Evolutionary conservation across 2,797 vertebrate species (phyloP).

Genomic region (Petrocephalus sullivani): DNA sequence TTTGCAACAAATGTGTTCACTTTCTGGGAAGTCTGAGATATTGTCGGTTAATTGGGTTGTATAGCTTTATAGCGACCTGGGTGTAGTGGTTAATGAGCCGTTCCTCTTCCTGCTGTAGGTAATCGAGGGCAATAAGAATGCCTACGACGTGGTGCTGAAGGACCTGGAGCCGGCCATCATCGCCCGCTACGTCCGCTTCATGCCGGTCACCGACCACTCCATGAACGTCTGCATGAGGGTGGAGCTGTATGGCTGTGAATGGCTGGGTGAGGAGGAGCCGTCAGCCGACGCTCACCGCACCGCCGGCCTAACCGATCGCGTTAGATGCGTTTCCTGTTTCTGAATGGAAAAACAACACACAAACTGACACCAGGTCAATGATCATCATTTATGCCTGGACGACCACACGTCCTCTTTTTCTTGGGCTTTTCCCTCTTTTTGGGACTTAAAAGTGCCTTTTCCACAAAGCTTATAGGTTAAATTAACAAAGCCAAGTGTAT

Average conservation of each 20-base stretch:
- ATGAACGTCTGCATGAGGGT: conserved; percentile 93
- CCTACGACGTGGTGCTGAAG: conserved; percentile 89
- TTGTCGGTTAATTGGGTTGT: background rate
- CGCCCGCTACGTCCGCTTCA: conserved; percentile 84
- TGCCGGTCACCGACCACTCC: conserved; percentile 86
- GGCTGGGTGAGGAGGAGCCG: conserved; percentile 73
- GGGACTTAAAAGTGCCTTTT: background rate
- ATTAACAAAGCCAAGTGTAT: background rate
- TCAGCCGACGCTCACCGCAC: background rate
- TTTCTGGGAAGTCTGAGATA: background rate
- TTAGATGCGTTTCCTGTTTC: background rate
- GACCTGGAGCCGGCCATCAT: conserved; percentile 92
- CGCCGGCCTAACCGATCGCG: background rate
- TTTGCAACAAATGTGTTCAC: background rate
- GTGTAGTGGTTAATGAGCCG: background rate
- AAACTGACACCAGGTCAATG: background rate
- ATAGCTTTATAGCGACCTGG: background rate
- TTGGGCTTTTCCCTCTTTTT: background rate
- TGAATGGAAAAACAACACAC: background rate
- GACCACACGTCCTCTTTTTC: background rate
- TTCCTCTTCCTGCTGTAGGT: conserved; percentile 58
- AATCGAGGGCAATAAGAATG: conserved; percentile 87
- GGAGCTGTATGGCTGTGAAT: conserved; percentile 92
- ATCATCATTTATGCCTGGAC: background rate
- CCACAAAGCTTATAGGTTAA: background rate